Evolutionary conservation across 2,888 invertebrate species (phyloP).

Genomic region (Pherbina coryleti): DNA sequence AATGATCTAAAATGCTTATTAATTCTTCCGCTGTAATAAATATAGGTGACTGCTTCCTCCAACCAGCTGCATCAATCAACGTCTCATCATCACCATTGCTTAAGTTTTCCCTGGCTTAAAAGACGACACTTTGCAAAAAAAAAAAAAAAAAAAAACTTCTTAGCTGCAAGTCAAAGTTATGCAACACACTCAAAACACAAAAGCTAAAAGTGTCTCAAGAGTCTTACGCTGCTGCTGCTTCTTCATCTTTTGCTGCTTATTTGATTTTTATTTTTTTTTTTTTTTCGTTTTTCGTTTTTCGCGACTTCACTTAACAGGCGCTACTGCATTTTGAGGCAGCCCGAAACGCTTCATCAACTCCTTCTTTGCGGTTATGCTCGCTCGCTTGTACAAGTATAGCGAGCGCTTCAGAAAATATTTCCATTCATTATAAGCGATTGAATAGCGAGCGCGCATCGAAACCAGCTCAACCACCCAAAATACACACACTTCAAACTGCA

Average conservation of each 20-base stretch:
- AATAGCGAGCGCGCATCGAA: not conserved
- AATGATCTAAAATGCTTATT: too few species aligned
- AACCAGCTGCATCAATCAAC: not conserved
- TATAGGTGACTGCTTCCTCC: not conserved
- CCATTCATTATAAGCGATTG: constrained; percentile 24
- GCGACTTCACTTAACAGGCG: not conserved
- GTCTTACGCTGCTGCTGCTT: not conserved
- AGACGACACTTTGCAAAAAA: not conserved
- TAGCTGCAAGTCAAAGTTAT: constrained; percentile 11
- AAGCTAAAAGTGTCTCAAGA: constrained; percentile 25
- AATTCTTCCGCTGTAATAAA: too few species aligned
- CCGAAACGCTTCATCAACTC: not conserved
- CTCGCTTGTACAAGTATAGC: not conserved
- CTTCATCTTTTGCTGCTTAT: not conserved
- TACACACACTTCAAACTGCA: not conserved
- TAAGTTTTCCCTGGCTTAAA: not conserved
- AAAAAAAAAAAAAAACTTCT: not conserved
- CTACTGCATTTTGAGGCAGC: not conserved
- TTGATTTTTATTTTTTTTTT: not conserved
- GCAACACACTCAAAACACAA: constrained; percentile 10
- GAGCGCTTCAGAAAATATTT: not conserved
- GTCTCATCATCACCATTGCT: not conserved
- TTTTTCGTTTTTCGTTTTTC: not conserved
- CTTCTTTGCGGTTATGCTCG: not conserved
- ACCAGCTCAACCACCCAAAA: not conserved